These are phyloP conservation scores for Pangasius mekongensis DNA, from an alignment of 2,797 vertebrate genomes.

Conservation along the genomic window DNA sequence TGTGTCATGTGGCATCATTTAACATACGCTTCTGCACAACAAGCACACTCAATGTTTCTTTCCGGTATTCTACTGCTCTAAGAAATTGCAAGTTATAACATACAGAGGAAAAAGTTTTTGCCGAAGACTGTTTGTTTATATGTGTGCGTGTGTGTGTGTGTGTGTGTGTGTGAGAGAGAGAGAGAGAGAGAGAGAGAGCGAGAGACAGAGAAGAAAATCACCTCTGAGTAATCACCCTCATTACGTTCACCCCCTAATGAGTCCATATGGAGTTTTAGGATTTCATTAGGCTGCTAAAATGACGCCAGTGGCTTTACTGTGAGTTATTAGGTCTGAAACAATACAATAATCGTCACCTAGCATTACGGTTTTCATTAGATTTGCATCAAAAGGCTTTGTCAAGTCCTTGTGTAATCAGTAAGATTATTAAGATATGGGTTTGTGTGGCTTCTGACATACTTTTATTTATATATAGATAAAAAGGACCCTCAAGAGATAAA, in stretches of 20 bases:
- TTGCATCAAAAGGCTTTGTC: background rate
- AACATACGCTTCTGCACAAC: background rate
- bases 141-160: background rate
- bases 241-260: slow-evolving; percentile 35
- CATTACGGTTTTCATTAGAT: background rate
- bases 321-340: slow-evolving; percentile 24
- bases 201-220: slow-evolving; percentile 30
- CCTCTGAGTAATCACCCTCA: slow-evolving; percentile 51
- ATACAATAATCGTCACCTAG: slow-evolving; percentile 8
- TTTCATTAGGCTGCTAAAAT: slow-evolving; percentile 29
- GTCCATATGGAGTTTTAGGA: slow-evolving; percentile 42
- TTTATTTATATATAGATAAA: background rate
- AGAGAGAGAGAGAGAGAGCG: background rate
- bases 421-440: background rate
- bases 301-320: slow-evolving; percentile 13
- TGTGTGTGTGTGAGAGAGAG: background rate
- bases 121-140: background rate
- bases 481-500: background rate
- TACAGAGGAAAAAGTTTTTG: background rate
- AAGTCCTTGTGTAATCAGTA: background rate
- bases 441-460: background rate
- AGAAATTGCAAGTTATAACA: background rate
- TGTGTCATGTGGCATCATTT: background rate
- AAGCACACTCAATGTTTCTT: background rate
- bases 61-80: background rate